Percentiles rank a stretch among this genome's conserved stretches.
Conservation (phyloP, 2,888 invertebrate genomes). For the Odontothrips loti region DNA sequence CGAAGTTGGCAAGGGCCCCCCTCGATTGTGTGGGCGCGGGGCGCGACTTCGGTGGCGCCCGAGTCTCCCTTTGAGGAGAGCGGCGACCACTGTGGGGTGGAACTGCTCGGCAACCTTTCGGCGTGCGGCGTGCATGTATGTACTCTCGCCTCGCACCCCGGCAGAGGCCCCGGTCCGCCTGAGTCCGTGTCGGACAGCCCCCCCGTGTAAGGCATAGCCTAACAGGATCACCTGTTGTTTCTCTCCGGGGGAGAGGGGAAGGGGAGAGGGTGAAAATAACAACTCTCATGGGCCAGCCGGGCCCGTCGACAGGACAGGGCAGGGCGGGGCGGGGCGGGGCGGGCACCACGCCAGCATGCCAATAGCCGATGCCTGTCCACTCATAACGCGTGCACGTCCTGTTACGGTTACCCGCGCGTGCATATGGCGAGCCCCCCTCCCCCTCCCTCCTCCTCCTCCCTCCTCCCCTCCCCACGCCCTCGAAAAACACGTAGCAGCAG, state of each 20-base stretch:
- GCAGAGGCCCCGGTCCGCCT: too few relatives aligned
- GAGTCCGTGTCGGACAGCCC: background rate
- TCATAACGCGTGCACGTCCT: background rate
- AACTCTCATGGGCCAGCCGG: background rate
- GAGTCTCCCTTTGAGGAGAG: too few relatives aligned
- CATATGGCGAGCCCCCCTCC: background rate
- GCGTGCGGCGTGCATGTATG: too few relatives aligned
- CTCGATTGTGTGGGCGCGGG: too few relatives aligned
- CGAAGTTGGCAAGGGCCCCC: too few relatives aligned
- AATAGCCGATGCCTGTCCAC: background rate
- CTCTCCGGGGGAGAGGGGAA: background rate
- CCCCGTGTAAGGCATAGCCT: background rate
- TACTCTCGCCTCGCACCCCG: too few relatives aligned
- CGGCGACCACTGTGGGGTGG: too few relatives aligned
- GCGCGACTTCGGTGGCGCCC: too few relatives aligned
- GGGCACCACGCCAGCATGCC: background rate
- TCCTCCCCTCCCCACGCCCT: background rate
- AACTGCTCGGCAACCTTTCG: too few relatives aligned
- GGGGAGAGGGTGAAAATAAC: background rate
- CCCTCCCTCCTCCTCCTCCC: background rate
- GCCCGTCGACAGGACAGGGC: background rate
- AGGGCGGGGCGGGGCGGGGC: background rate
- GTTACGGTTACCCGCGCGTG: background rate
- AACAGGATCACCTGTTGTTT: constrained; percentile 22
- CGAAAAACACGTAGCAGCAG: too few relatives aligned